Base-by-base conservation (phyloP, 2,797 vertebrate species). In the Rhinogobio ventralis region DNA sequence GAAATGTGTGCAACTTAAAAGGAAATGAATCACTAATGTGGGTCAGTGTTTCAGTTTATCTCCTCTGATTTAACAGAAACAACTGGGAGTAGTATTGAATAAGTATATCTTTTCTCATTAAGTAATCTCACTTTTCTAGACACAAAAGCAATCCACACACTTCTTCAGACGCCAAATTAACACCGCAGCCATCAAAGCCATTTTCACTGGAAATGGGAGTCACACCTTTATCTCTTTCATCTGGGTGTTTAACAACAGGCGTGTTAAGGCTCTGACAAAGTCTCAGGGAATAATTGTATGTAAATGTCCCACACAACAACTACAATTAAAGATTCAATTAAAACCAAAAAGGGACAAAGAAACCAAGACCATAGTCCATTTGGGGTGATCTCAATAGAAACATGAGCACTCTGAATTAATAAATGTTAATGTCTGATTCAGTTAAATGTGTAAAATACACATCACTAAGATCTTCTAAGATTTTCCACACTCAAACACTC, bases 121-220 rank as follows among this genome's bases (percentile, higher is more conserved):
- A 25, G 23, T 1, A 36, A 53, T 55, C 79, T 67, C 15, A 68
- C 62, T n/a, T 33, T 68, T 53, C 55, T 25, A 23, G 55, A 84
- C 85, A 90, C 87, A 86, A 88, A 90, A 90, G 81, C 83, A 49
- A 88, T 90, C 87, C 86, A 91, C 90, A 87, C 86, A 64, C 86
- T 88, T 87, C 45, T 85, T 72, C 87, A 93, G 89, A 92, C 67
- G 92, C 79, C 88, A 89, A 90, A 93, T 93, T 91, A 92, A 91
- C 93, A 94, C 91, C 85, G 92, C 81, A 33, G 83, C 79, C 86
- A 89, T 87, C 8, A 74, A 76, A 74, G 28, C n/a, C 36, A 15
- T 77, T 84, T 49, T 64, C 46, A 84, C 36, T 87, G 88, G 75
- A 92, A 88, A 87, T 82, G 86, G 73, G 82, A 62, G 66, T 86